These are phyloP conservation scores for Scarus forsteni DNA, from an alignment of 2,797 vertebrate species.

Conservation along the genomic window DNA sequence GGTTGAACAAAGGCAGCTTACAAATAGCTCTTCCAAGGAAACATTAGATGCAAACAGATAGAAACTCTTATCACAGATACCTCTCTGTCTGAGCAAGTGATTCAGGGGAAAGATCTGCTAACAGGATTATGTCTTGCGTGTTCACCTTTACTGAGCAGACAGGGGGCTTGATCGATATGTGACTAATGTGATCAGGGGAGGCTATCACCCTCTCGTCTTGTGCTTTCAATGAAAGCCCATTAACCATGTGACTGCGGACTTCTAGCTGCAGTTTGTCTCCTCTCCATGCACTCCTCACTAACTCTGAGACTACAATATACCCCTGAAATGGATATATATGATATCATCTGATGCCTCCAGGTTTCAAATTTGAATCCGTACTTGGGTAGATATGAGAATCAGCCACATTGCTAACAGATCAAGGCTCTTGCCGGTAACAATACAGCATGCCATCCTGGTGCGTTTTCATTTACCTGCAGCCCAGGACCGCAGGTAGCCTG, in stretches of 20 bases:
- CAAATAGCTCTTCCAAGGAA: conserved; percentile 34
- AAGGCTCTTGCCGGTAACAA: conserved; percentile 55
- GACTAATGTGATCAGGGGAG: conserved; percentile 75
- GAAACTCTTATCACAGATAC: conserved; percentile 39
- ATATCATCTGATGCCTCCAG: conserved; percentile 47
- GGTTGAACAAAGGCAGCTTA: conserved; percentile 26
- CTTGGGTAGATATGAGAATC: conserved; percentile 29
- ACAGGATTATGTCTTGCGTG: conserved; percentile 70
- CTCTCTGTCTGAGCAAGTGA: conserved; percentile 37
- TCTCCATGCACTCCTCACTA: conserved; percentile 9
- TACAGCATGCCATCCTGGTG: conserved; percentile 39
- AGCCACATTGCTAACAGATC: conserved; percentile 41
- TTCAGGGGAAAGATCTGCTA: conserved; percentile 55
- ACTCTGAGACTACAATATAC: conserved; percentile 36
- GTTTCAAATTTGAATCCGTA: conserved; percentile 51
- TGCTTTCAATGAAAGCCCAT: conserved; percentile 63
- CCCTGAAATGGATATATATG: conserved; percentile 54
- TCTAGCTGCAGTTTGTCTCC: conserved; percentile 20
- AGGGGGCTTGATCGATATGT: conserved; percentile 72
- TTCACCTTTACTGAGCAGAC: conserved; percentile 70
- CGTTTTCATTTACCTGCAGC: conserved; percentile 65
- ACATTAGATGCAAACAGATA: conserved; percentile 51
- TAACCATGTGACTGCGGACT: conserved; percentile 49
- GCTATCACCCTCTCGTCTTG: conserved; percentile 59
- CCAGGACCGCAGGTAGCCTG: conserved; percentile 41